Evolutionary conservation across 2,888 invertebrate species (phyloP), one percentile per base, ranked within the genome.

Genomic region (Drosophila prostipennis): DNA sequence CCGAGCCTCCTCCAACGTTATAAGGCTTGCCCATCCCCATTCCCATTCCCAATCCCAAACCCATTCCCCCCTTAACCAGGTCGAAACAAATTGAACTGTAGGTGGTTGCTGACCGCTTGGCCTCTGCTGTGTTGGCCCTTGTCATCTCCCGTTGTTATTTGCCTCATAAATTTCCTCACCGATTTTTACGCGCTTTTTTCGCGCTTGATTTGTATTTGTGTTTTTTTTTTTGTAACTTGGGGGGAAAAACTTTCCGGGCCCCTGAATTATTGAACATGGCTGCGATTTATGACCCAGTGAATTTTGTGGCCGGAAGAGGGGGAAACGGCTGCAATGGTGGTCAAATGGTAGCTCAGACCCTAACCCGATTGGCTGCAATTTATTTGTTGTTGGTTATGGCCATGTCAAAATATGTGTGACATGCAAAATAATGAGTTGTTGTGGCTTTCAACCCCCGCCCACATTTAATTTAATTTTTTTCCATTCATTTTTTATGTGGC

Each of bases 91-190:
- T 85, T 79, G 80, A 87, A 84, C 89, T 87, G 90, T 89, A 85
- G 89, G 90, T 83, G 87, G 89, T 79, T 71, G 55, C 71, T 71
- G 71, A 56, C 72, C 72, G 55, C 59, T 67, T 71, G 71, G 71
- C 71, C 71, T 71, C 87, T 81, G 83, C 87, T 84, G 84, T 71
- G 63, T 74, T 71, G 80, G 81, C 77, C 75, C 77, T 89, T 90
- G 90, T 89, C 90, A 90, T 90, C 90, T 90, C 90, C 90, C 90
- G 90, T 90, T 89, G 90, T 87, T 90, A 89, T 84, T 81, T 78
- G 79, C 69, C 79, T 87, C 86, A 89, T 90, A 90, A 90, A 90
- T 90, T 84, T 85, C 64, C 75, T 80, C 80, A 77, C 82, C 78
- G 77, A 81, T 85, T 87, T 86, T 83, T 69, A 81, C 78, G 73